Conservation (phyloP, 2,113 vertebrate genomes). For the Xenopus laevis region DNA sequence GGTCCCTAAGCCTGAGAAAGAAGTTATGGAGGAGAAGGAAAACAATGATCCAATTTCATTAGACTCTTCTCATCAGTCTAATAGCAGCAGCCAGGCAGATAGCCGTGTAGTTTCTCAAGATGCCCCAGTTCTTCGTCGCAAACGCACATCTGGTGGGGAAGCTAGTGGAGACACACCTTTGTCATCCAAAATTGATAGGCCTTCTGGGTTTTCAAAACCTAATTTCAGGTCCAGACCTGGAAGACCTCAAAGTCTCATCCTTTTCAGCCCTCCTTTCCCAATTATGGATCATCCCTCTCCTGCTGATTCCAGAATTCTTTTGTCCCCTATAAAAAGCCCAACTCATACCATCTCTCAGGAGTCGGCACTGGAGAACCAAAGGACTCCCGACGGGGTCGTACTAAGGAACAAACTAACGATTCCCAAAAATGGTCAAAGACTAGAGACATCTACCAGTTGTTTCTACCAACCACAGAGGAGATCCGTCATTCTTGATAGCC, state of each 20-base stretch:
- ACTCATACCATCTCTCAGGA: constrained; percentile 69
- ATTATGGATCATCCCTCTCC: constrained; percentile 86
- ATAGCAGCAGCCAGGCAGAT: constrained; percentile 55
- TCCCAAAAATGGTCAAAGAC: constrained; percentile 94
- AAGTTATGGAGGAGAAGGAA: constrained; percentile 74
- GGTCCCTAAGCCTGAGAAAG: constrained; percentile 59
- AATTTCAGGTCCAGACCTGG: constrained; percentile 86
- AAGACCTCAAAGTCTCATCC: constrained; percentile 94
- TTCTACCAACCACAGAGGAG: constrained; percentile 97
- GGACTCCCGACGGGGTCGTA: constrained; percentile 71
- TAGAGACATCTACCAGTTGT: constrained; percentile 96
- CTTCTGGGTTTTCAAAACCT: constrained; percentile 74
- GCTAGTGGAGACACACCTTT: constrained; percentile 71
- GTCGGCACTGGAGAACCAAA: constrained; percentile 69
- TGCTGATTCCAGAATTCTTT: constrained; percentile 72
- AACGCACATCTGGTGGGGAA: constrained; percentile 77
- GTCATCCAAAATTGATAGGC: constrained; percentile 79
- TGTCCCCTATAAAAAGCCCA: constrained; percentile 84
- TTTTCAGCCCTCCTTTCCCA: constrained; percentile 93
- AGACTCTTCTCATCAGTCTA: constrained; percentile 38
- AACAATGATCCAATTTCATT: constrained; percentile 60
- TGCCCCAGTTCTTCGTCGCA: constrained; percentile 71
- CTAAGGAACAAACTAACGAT: constrained; percentile 95
- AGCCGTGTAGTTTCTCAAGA: constrained; percentile 57
- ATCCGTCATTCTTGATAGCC: constrained; percentile 93